Evolutionary conservation across 2,797 vertebrate genomes (phyloP).

Genomic region (Neosilurus mollespiculum): DNA sequence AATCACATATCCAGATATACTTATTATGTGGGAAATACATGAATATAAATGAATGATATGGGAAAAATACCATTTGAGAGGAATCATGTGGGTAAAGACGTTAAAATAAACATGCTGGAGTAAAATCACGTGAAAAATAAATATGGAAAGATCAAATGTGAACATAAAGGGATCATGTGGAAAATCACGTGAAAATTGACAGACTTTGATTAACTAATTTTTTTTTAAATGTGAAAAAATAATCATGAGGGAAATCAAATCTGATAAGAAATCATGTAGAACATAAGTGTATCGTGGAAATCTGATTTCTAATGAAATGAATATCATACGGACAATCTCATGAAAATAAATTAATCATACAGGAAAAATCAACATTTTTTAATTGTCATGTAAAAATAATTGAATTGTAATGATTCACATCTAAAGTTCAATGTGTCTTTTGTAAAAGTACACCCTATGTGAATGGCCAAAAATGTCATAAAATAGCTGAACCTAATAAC

Average conservation of each 20-base stretch:
- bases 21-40: not conserved
- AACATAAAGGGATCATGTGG: not conserved
- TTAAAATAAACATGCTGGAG: not conserved
- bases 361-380: too few species aligned
- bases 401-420: not conserved
- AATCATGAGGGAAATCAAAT: not conserved
- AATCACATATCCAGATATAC: not conserved
- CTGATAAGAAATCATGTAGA: not conserved
- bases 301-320: too few species aligned
- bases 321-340: too few species aligned
- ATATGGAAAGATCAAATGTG: too few species aligned
- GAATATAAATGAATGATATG: not conserved
- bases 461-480: not conserved
- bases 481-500: not conserved
- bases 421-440: not conserved
- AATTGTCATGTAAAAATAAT: too few species aligned
- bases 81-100: not conserved
- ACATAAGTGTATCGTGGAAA: too few species aligned
- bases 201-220: too few species aligned
- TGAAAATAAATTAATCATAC: too few species aligned
- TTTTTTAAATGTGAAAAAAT: not conserved
- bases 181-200: not conserved
- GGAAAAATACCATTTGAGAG: not conserved
- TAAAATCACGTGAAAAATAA: not conserved
- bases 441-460: not conserved